Evolutionary conservation across 2,113 vertebrate genomes (phyloP), one percentile per base, ranked within the genome.

Genomic region (Physeter macrocephalus): DNA sequence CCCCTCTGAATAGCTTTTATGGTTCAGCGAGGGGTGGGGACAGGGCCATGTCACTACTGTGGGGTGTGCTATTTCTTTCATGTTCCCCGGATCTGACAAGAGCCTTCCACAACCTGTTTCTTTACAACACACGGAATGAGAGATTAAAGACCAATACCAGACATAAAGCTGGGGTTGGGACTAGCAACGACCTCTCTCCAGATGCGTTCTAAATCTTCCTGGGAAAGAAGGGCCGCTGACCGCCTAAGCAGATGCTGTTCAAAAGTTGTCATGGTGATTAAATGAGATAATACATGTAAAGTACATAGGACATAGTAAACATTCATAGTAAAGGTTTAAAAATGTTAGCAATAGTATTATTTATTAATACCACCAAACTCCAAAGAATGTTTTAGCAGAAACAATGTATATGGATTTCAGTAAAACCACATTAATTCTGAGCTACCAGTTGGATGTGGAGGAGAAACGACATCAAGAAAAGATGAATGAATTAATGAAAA

Each of bases 81-180:
- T 98, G 98, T 97, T 88, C 71, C 81, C 67, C n/a, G 84, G 95
- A 91, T 96, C 86, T 97, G 97, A 98, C 95, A 97, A 97, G 90
- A 95, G 80, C 83, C 97, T 97, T 96, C 95, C 75, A 95, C 95
- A 97, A 97, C 96, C 93, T 91, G 77, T 86, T 97, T 95, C 97
- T 98, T 97, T 95, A 97, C 90, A 93, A 96, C 89, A 95, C 80
- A 90, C 64, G 61, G 72, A 92, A 88, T 21, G 57, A 89, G 89
- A 97, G 97, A 97, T 95, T 87, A 95, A 96, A 97, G 95, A 52
- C 78, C 88, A 90, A 83, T 14, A 54, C 66, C 86, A 94, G 96
- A 77, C 66, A 74, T 66, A 49, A 36, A 93, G 90, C 54, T 46
- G 77, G 80, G 41, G 69, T 12, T 36, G 36, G 86, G 78, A 81